Conservation (phyloP, 2,888 invertebrate species). For the Carpatolechia fugitivella region DNA sequence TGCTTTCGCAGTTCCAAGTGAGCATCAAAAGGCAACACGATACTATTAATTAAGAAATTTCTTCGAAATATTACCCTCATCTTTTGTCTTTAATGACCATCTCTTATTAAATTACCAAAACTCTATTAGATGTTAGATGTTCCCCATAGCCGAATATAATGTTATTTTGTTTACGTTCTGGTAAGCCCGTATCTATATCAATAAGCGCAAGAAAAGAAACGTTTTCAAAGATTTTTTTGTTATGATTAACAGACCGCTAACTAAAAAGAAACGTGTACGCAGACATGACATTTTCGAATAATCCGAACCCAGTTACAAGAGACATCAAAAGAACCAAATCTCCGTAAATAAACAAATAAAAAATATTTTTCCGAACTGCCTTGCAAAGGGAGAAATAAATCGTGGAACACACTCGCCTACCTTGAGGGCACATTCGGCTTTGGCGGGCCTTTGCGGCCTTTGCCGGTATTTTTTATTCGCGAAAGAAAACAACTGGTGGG, state of each 20-base stretch:
- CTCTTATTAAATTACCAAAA: conserved; percentile 8
- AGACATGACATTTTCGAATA: conserved; percentile 53
- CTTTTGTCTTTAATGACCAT: conserved; percentile 10
- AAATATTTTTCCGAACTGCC: conserved; percentile 64
- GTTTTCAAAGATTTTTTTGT: conserved; percentile 17
- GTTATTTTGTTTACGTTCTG: conserved; percentile 6
- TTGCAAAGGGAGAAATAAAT: conserved; percentile 69
- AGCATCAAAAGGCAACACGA: conserved; percentile 1
- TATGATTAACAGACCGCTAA: conserved; percentile 37
- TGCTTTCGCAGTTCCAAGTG: neutral
- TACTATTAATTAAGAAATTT: conserved; percentile 14
- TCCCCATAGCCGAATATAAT: conserved; percentile 6
- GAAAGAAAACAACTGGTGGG: conserved; percentile 72
- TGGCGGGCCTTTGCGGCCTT: neutral
- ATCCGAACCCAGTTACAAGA: conserved; percentile 59
- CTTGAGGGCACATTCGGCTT: conserved; percentile 53
- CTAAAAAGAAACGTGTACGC: conserved; percentile 39
- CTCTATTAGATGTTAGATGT: conserved; percentile 11
- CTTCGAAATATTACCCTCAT: conserved; percentile 6
- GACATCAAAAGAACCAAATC: conserved; percentile 71
- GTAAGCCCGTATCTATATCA: conserved; percentile 8
- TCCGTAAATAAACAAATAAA: conserved; percentile 73
- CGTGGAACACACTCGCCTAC: conserved; percentile 59
- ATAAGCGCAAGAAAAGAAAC: conserved; percentile 13
- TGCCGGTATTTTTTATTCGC: conserved; percentile 53